These are phyloP conservation scores for Parnassius apollo DNA, from an alignment of 2,888 invertebrate genomes.

Conservation along the genomic window DNA sequence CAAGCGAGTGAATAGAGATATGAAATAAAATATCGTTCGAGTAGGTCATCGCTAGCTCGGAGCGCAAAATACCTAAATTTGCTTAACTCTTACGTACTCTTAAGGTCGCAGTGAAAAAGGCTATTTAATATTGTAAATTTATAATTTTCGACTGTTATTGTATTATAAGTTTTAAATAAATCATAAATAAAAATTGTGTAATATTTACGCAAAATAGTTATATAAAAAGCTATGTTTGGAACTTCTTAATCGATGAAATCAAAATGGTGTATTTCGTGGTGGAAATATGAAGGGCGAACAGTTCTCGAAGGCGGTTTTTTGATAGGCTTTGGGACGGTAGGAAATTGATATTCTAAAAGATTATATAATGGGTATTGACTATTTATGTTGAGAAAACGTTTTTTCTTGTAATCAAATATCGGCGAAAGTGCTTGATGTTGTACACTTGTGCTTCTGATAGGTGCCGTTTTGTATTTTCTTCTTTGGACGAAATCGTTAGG, in stretches of 20 bases:
- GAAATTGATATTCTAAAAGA: conserved; percentile 33
- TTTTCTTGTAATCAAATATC: conserved; percentile 20
- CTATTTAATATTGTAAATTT: background rate
- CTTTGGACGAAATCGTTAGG: background rate
- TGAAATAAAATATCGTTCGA: too few relatives aligned
- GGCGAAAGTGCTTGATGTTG: conserved; percentile 4
- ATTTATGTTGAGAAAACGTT: conserved; percentile 25
- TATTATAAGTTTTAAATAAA: too few relatives aligned
- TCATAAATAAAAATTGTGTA: too few relatives aligned
- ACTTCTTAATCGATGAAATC: conserved; percentile 44
- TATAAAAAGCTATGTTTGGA: background rate
- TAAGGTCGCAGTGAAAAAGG: too few relatives aligned
- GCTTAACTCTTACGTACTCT: too few relatives aligned
- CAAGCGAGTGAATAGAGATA: too few relatives aligned
- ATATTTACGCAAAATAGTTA: background rate
- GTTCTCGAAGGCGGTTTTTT: conserved; percentile 27
- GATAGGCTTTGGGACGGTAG: conserved; percentile 28
- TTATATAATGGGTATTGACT: conserved; percentile 29
- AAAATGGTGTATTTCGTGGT: conserved; percentile 50
- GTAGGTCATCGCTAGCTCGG: too few relatives aligned
- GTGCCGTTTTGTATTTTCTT: background rate
- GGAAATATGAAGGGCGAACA: conserved; percentile 49
- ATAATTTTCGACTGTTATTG: background rate
- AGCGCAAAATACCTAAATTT: too few relatives aligned
- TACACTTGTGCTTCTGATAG: conserved; percentile 8